Base-by-base conservation (phyloP, 2,113 vertebrate species). In the Urocitellus parryii region DNA sequence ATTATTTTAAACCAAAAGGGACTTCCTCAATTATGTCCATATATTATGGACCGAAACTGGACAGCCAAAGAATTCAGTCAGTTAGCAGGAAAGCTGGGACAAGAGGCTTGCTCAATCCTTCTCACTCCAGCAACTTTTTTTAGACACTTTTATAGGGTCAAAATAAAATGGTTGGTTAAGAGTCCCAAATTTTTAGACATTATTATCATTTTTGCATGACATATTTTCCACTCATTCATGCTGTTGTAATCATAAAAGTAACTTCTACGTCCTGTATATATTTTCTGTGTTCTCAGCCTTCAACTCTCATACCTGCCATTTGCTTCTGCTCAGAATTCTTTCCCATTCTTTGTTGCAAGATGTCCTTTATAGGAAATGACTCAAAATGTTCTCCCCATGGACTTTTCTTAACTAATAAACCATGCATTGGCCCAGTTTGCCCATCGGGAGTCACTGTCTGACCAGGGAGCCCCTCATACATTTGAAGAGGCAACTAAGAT, bases 341-440 rank as follows among this genome's bases (percentile, higher is more conserved):
- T 88, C 76, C n/a, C 61, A 56, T 56, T 88, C 67, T 82, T 58
- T 73, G 10, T 32, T 56, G 29, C 32, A 86, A 92, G n/a, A 37
- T 14, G 12, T 76, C 34, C 29, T 83, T 13, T 8, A 29, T 34
- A 58, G 48, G 56, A 1, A 72, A 79, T n/a, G 53, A 13, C n/a
- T 84, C 27, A 67, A 90, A 61, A 3, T 56, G 58, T 79, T 61
- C 72, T 84, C 45, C 25, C 29, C 58, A 53, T 1, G 1, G 27
- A 56, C 14, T 61, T 85, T 84, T 92, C 39, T 34, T 79, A 83
- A 82, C 34, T 88, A 63, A 88, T 53, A 42, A 88, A n/a, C 86
- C 34, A 12, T 39, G 51, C 39, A 25, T 14, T 87, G 68, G 24
- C 81, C 42, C 42, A 63, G 29, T 86, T 45, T 70, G 14, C 34